Base-by-base conservation (phyloP, 92 coral and sea anemone species). In the Paramuricea clavata region DNA sequence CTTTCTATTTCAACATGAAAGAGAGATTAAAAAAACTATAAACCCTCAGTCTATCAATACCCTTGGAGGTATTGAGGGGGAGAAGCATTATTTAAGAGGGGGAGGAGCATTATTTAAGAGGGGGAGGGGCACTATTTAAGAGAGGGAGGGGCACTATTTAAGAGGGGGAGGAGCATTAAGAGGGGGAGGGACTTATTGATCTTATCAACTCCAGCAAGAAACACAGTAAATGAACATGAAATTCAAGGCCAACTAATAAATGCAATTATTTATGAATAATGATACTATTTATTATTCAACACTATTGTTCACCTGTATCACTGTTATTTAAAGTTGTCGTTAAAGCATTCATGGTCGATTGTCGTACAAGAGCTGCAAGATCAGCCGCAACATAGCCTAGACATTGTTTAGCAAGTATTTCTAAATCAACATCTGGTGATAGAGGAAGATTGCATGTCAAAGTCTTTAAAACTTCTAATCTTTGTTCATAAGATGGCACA, bases 341-440 rank as follows among this genome's bases (percentile, higher is more conserved):
- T 76, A 97, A 43, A 16, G 99, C 92, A 23, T 89, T 80, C 60
- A 92, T 83, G 12, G 89, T 89, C 59, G 99, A 95, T 77, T 97
- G 95, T 78, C 94, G 86, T 77, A 98, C 93, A 61, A 97, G 59
- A 25, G 98, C 92, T 11, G 94, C 93, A 26, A 94, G 76, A 52
- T 97, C 99, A 65, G 99, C 98, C 16, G 98, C 98, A 23, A 97
- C 98, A 81, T 97, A 97, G 4, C 99, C 99, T 12, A 97, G 57
- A 4, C 94, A 90, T 67, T 90, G 84, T 82, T 94, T 90, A 17
- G 99, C 98, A 43, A 97, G 81, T 27, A 87, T 86, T 16, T 89
- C 75, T n/a, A 97, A 87, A 85, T 97, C 89, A 27, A 94, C 94
- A 59, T 93, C 99, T 44, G 68, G 10, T 25, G 93, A 71, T 36